phyloP scores from a whole-genome alignment of 2,113 vertebrate species.

The Vireo altiloquus region DNA sequence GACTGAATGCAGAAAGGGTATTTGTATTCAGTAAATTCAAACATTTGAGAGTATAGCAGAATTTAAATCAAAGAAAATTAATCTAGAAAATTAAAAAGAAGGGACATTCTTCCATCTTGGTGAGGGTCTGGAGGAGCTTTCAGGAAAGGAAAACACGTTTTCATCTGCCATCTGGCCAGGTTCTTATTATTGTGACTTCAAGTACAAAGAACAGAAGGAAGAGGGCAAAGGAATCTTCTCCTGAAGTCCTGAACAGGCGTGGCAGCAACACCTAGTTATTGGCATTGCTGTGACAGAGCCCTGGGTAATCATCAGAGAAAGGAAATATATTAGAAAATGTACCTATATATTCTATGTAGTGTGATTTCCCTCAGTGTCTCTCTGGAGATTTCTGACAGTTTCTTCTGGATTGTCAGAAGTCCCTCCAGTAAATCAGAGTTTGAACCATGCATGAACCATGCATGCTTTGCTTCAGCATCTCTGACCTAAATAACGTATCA shows the following conservation, averaged over 20 bases:
- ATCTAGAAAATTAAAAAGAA: not conserved
- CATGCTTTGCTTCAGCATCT: not conserved
- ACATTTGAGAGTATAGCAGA: not conserved
- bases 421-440: not conserved
- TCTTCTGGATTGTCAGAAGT: not conserved
- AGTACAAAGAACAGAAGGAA: not conserved
- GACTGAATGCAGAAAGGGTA: not conserved
- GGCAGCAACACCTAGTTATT: not conserved
- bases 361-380: not conserved
- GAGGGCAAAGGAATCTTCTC: not conserved
- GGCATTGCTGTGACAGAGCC: not conserved
- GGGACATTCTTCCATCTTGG: not conserved
- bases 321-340: not conserved
- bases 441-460: not conserved
- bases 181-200: not conserved
- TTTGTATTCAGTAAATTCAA: not conserved
- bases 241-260: not conserved
- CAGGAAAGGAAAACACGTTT: not conserved
- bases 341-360: fast-evolving
- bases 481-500: not conserved
- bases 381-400: not conserved
- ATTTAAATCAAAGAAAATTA: not conserved
- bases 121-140: not conserved
- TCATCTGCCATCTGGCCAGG: not conserved
- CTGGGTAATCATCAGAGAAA: no score